Evolutionary conservation across 2,113 vertebrate species (phyloP).

Genomic region (Syngnathus typhle): DNA sequence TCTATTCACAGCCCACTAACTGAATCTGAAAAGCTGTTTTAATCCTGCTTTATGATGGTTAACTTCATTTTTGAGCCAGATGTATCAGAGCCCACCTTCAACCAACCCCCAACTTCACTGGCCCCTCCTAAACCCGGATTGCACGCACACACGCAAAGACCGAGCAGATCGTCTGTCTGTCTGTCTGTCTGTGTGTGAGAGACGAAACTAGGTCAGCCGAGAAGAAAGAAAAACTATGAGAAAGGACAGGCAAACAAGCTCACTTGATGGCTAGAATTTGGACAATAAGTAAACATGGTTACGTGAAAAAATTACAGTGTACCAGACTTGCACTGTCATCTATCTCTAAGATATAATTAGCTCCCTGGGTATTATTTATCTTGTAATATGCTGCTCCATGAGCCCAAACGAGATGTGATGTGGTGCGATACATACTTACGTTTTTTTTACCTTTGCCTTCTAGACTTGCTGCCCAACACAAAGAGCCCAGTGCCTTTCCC

Average conservation of each 20-base stretch:
- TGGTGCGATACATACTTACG: neutral
- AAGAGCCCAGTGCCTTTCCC: constrained; percentile 78
- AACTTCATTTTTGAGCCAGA: constrained; percentile 39
- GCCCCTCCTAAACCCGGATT: neutral
- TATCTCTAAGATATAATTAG: neutral
- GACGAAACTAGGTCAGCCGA: constrained; percentile 19
- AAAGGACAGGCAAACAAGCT: neutral
- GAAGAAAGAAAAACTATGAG: neutral
- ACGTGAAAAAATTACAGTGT: neutral
- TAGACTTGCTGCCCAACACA: constrained; percentile 78
- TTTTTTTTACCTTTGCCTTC: neutral
- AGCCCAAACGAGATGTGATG: neutral
- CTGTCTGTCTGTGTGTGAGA: constrained; percentile 3
- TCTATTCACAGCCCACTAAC: constrained; percentile 26
- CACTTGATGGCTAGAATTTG: neutral
- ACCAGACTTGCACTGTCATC: neutral
- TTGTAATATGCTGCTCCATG: neutral
- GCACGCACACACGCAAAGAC: neutral
- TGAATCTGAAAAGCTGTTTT: constrained; percentile 45
- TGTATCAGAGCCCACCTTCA: constrained; percentile 36
- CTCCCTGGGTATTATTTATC: neutral
- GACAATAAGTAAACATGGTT: neutral
- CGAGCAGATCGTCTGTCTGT: constrained; percentile 21
- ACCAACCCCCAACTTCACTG: neutral
- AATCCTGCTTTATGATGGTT: constrained; percentile 38